Base-by-base conservation (phyloP, 2,888 invertebrate species). In the Eupithecia abbreviata region DNA sequence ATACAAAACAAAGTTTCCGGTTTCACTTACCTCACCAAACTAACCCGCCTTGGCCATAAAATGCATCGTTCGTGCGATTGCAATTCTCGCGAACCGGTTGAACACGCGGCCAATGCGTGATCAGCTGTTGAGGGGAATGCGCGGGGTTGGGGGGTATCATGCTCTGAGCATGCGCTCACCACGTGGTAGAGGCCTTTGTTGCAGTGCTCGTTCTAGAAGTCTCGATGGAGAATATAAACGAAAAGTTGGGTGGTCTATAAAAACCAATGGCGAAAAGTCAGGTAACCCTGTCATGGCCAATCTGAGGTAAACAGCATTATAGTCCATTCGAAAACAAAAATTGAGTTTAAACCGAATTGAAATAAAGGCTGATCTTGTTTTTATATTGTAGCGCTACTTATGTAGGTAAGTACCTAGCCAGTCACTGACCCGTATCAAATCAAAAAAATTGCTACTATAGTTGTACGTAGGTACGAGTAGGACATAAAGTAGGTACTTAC, bases 171-270 rank as follows among this genome's bases (percentile, higher is more conserved):
- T 93, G 94, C 94, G 91, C 87, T 78, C 82, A 82, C 82, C 93
- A 92, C 94, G 93, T 95, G 94, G 89, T 90, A 18, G 13, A 89
- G 85, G 85, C 79, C 86, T 91, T 92, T 92, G 82, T 90, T 92
- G 77, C 87, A 84, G 92, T 87, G 82, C 84, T 47, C 74, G 10
- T 74, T 75, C 62, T 43, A 49, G 73, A 43, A n/a, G 7, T 68
- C 5, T 43, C 66, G 13, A 3, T 45, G 4, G 45, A 4, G 9
- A 68, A 67, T 67, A 7, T 43, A 67, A 66, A 15, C 3, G n/a
- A n/a, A n/a, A 43, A 67, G 67, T 67, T 42, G 2, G n/a, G 18
- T n/a, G n/a, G n/a, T 9, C n/a, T 55, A 7, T 12, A 2, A n/a
- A n/a, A 2, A 51, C n/a, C 5, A 1, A 55, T 30, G 30, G 30